Evolutionary conservation across 64 coral and sea anemone species (phyloP), one percentile per base, ranked within the genome.

Genomic region (Montipora foliosa): DNA sequence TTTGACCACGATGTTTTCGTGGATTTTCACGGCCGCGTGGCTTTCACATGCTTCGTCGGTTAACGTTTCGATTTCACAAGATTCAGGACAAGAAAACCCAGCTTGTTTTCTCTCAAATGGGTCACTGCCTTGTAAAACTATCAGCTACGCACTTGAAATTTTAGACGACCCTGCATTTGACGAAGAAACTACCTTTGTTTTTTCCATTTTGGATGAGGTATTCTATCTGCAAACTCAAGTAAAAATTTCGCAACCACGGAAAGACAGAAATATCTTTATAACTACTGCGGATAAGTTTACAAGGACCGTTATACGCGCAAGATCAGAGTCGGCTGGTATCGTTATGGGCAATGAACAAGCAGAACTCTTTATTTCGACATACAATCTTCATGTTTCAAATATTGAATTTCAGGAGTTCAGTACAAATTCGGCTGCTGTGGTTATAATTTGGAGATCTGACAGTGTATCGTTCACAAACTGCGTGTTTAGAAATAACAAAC

Each of bases 391-490:
- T 74, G 82, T 98, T 3, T 49, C 58, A 49, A 83, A 98, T 48
- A 51, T 98, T 25, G 75, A 86, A 25, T 92, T 98, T 75, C 57
- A 91, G 62, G 24, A 89, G 13, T 98, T 93, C 75, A 79, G 83
- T 67, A 60, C 93, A n/a, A 53, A 6, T 2, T 51, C 76, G 50
- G 89, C 96, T 19, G 88, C 96, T 5, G 93, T 76, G 0, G 83
- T 98, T 1, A 44, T 95, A 12, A 71, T 98, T 44, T 98, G 96
- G 96, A 61, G 58, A 14, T 47, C 93, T 49, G 72, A 48, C 48
- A 92, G 95, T 20, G 48, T 98, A 5, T 92, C 96, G 1, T 92
- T 98, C 11, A 83, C 47, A 14, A 77, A 87, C 5, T 98, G 96
- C 37, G 69, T 20, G 11, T 98, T 98, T 51, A 51, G 55, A 74